Evolutionary conservation across 1,140 invertebrate species (phyloP), one percentile per base, ranked within the genome.

Genomic region (Lepeophtheirus salmonis): DNA sequence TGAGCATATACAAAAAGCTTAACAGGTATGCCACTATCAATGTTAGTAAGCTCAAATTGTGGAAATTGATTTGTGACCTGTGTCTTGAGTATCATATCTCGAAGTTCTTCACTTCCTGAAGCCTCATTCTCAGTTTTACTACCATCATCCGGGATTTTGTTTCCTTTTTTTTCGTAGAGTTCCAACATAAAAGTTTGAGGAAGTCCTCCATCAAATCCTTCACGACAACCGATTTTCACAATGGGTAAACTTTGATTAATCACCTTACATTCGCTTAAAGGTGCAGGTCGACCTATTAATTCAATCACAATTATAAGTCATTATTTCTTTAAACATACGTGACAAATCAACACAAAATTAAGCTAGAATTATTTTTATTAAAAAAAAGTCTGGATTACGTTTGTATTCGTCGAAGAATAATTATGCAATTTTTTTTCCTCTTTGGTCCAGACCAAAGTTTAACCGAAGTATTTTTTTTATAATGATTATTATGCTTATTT

Each of bases 101-200:
- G 30, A n/a, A 41, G 30, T n/a, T 41, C 30, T 41, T 41, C 6
- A 6, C n/a, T 41, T 6, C n/a, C n/a, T 6, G n/a, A n/a, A 41
- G n/a, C 6, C 6, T 6, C 6, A 64, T 69, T 69, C 54, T 67
- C 67, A 59, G 65, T 60, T 18, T 68, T 60, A 52, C 64, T 64
- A 48, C 68, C 73, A 10, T 41, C 30, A n/a, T n/a, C 30, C 30
- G 30, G 30, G 30, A 41, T n/a, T 41, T 41, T 41, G n/a, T 41
- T 41, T 6, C 30, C 30, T n/a, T 41, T 6, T 41, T 41, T 41
- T 67, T 83, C 83, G 63, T 81, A 77, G 48, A 86, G 82, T 72
- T 89, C 84, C 52, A 89, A 73, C 50, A 86, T 73, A 70, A 90
- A 90, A 67, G 80, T 79, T 70, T 89, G 86, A 16, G 80, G 76